A percentile compares a stretch with the other conserved stretches of the same genome.
These are phyloP conservation scores for Cetonia aurata DNA, from an alignment of 2,888 invertebrate species.

Conservation along the genomic window DNA sequence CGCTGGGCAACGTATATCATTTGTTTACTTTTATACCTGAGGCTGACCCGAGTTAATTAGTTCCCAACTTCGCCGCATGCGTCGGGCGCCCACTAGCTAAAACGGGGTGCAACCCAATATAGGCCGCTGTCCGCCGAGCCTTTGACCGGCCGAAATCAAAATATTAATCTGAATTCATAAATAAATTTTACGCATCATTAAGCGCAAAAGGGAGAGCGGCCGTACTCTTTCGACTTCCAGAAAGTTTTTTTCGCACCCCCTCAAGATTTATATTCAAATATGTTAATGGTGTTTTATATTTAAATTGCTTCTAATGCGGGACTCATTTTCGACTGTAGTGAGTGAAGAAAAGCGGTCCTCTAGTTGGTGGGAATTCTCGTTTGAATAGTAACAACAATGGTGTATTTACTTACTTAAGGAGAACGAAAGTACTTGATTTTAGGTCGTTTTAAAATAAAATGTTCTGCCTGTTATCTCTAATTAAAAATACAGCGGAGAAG, in stretches of 20 bases:
- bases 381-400: conserved; percentile 27
- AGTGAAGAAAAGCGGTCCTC: neutral
- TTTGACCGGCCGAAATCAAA: conserved; percentile 33
- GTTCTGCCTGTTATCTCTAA: too few species aligned
- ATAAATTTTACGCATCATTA: conserved; percentile 44
- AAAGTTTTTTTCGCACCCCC: conserved; percentile 22
- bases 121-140: conserved; percentile 17
- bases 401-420: conserved; percentile 16
- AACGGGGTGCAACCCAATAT: neutral
- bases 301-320: conserved; percentile 31
- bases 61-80: conserved; percentile 12
- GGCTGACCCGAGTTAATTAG: conserved; percentile 25
- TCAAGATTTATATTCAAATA: conserved; percentile 34
- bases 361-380: neutral
- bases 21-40: conserved; percentile 20
- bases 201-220: conserved; percentile 12
- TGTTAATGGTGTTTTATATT: conserved; percentile 39
- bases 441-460: neutral
- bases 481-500: too few species aligned
- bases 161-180: conserved; percentile 44
- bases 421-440: neutral
- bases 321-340: conserved; percentile 3
- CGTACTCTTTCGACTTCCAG: conserved; percentile 27
- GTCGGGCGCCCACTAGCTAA: too few species aligned
- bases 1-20: conserved; percentile 7